Evolutionary conservation across 2,888 invertebrate genomes (phyloP).

Genomic region (Steromphala cineraria): DNA sequence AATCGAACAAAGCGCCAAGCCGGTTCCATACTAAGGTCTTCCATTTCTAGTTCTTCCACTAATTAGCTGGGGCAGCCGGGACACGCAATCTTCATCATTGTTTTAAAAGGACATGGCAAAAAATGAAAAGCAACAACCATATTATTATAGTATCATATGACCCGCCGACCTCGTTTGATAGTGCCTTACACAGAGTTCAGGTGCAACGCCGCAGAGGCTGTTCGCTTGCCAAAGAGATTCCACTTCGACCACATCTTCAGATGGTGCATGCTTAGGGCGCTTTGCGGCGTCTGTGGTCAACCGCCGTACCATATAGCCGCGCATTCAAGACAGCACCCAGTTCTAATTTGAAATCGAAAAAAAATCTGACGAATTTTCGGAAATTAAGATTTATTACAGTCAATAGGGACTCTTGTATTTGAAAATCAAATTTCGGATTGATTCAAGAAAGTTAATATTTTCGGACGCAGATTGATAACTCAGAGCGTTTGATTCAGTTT

Average conservation of each 20-base stretch:
- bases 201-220: not conserved
- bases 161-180: not conserved
- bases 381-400: slow-evolving; percentile 8
- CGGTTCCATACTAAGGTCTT: not conserved
- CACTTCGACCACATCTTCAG: not conserved
- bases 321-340: not conserved
- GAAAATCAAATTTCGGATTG: not conserved
- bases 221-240: not conserved
- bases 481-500: not conserved
- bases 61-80: slow-evolving; percentile 15
- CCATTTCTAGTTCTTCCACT: slow-evolving; percentile 1
- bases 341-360: not conserved
- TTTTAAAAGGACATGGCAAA: slow-evolving; percentile 19
- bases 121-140: slow-evolving; percentile 23
- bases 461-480: not conserved
- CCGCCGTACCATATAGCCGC: slow-evolving; percentile 3
- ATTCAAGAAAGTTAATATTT: not conserved
- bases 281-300: slow-evolving; percentile 15
- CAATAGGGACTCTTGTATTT: slow-evolving; percentile 8
- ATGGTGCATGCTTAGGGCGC: not conserved
- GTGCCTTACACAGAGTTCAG: not conserved
- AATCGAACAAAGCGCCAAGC: not conserved
- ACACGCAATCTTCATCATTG: slow-evolving; percentile 18
- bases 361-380: slow-evolving; percentile 2
- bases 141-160: slow-evolving; percentile 18